Evolutionary conservation across 2,113 vertebrate species (phyloP), one percentile per base, ranked within the genome.

Genomic region (Actenoides hombroni): DNA sequence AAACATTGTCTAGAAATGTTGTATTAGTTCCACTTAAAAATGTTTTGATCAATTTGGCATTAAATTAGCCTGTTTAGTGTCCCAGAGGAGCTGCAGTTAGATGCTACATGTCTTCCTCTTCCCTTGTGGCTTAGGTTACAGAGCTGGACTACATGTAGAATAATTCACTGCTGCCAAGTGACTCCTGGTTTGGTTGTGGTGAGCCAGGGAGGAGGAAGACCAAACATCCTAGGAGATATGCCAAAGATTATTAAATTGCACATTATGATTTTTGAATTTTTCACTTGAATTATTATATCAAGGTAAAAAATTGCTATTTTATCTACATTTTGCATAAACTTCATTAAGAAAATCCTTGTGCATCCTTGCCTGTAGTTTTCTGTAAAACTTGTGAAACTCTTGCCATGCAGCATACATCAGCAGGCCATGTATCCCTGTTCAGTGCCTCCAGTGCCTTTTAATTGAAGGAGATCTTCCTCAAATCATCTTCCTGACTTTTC

Each of bases 391-490:
- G 15, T 25, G 33, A 61, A 83, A 39, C 6, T 60, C 31, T 59
- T 1, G 0, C 13, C 5, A 2, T 42, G 23, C 39, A 56, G 35
- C 3, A 0, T 56, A n/a, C 16, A 51, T n/a, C 70, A 74, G 2
- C 10, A 4, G 11, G 16, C 31, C 2, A 0, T 6, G 8, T 39
- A 11, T 57, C 46, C 63, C n/a, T n/a, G 26, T 74, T 81, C 26
- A 11, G 9, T 33, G 49, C 24, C 26, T 44, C 28, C 19, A 40
- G 3, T 44, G 59, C 39, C 21, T 86, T 88, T 46, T 48, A 40
- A 53, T 74, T 56, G 26, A 65, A 77, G 17, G 48, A 73, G 4
- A 2, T 77, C 49, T 9, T 85, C 19, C 10, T 73, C 51, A 78
- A 24, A 48, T 51, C 10, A n/a, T 70, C 12, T 57, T 57, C 53